A percentile compares a stretch with the other conserved stretches of the same genome.
Evolutionary conservation across 1,140 invertebrate genomes (phyloP).

Genomic region (Nebria ingens): DNA sequence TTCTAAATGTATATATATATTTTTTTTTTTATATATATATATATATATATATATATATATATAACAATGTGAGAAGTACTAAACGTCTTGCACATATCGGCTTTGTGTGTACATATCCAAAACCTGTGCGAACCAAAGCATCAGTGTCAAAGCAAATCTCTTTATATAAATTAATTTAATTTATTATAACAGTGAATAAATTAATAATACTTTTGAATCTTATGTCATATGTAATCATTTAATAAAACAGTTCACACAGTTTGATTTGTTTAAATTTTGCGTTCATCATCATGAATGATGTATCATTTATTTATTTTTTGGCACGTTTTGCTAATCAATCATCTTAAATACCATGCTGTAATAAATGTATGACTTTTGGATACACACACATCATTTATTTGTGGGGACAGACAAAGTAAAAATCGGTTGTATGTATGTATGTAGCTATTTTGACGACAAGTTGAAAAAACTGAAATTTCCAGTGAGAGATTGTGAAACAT

Average conservation of each 20-base stretch:
- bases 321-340: background rate
- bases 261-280: no score
- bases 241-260: background rate
- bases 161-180: background rate
- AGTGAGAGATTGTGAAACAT: slow-evolving; percentile 3
- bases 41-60: no score
- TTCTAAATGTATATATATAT: background rate
- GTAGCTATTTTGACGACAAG: no score
- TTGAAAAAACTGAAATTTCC: background rate
- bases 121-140: background rate
- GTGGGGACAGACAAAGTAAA: slow-evolving; percentile 2
- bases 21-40: no score
- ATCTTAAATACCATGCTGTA: background rate
- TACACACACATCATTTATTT: background rate
- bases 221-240: background rate
- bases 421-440: background rate
- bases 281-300: no score
- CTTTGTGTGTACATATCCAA: slow-evolving; percentile 3
- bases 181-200: no score
- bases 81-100: background rate
- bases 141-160: background rate
- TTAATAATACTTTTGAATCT: background rate
- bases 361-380: background rate
- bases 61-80: slow-evolving; percentile 7
- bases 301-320: slow-evolving; percentile 1